Evolutionary conservation across 2,888 invertebrate species (phyloP).

Genomic region (Ptilodon capucinus): DNA sequence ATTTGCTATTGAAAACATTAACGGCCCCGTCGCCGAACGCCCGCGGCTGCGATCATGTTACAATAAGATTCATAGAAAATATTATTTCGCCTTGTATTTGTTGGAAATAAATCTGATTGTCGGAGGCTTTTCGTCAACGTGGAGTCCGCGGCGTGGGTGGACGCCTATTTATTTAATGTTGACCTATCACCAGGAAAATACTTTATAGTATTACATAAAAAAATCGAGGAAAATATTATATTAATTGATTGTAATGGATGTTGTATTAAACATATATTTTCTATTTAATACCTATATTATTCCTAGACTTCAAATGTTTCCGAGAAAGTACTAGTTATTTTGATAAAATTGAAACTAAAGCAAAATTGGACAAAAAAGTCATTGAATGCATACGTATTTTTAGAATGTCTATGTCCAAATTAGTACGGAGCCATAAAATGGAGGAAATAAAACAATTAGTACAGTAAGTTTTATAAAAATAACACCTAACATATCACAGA

Average conservation of each 20-base stretch:
- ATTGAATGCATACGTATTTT: too few species aligned
- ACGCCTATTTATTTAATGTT: background rate
- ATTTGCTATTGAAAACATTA: background rate
- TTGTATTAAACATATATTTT: too few species aligned
- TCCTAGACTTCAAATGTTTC: too few species aligned
- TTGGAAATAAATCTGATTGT: conserved; percentile 1
- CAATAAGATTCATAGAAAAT: background rate
- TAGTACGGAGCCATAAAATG: too few species aligned
- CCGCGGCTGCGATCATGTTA: background rate
- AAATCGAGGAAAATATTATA: too few species aligned
- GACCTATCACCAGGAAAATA: background rate
- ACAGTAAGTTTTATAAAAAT: background rate
- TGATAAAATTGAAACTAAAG: too few species aligned
- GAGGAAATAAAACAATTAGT: background rate
- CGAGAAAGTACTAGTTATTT: too few species aligned
- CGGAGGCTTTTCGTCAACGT: background rate
- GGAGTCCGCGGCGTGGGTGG: background rate
- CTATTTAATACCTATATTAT: too few species aligned
- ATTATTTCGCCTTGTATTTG: background rate
- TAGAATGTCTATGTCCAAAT: too few species aligned
- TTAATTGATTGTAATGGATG: too few species aligned
- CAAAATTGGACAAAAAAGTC: too few species aligned
- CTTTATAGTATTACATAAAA: background rate
- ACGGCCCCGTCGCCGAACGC: background rate
- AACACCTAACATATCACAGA: background rate